A percentile compares a stretch with the other conserved stretches of the same genome.
Evolutionary conservation across 2,888 invertebrate genomes (phyloP).

Genomic region (Sarcophaga caerulescens): DNA sequence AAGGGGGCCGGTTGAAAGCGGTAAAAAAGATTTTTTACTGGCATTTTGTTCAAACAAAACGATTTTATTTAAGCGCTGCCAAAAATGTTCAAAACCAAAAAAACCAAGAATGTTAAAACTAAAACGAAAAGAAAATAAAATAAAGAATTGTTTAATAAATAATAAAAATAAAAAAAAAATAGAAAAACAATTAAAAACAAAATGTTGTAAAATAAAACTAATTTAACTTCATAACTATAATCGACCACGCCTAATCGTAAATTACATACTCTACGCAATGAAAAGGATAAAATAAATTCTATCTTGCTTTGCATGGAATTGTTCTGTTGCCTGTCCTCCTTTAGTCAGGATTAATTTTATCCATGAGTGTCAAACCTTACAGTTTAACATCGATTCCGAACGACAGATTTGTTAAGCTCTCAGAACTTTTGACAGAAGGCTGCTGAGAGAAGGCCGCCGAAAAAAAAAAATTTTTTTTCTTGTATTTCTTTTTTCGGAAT

Average conservation of each 20-base stretch:
- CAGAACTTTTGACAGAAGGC: not conserved
- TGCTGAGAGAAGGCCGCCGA: no score
- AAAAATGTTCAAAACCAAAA: not conserved
- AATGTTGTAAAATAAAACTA: not conserved
- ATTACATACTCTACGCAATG: no score
- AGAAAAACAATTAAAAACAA: not conserved
- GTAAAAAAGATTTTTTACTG: slow-evolving; percentile 89
- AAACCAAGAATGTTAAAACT: not conserved
- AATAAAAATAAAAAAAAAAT: not conserved
- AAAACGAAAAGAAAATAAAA: not conserved
- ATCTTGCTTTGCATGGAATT: no score
- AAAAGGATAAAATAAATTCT: no score
- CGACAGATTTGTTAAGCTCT: not conserved
- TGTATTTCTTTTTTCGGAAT: no score
- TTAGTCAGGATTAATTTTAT: not conserved
- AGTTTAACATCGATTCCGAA: not conserved
- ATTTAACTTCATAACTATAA: no score
- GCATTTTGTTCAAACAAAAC: slow-evolving; percentile 82
- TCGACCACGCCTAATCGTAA: no score
- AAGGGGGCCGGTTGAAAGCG: slow-evolving; percentile 89
- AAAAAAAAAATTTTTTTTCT: no score
- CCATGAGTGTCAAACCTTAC: not conserved
- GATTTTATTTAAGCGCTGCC: not conserved
- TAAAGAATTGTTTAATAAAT: not conserved
- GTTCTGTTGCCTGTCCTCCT: not conserved